Base-by-base conservation (phyloP, 2,888 invertebrate species). In the Nipponacmea schrenckii region DNA sequence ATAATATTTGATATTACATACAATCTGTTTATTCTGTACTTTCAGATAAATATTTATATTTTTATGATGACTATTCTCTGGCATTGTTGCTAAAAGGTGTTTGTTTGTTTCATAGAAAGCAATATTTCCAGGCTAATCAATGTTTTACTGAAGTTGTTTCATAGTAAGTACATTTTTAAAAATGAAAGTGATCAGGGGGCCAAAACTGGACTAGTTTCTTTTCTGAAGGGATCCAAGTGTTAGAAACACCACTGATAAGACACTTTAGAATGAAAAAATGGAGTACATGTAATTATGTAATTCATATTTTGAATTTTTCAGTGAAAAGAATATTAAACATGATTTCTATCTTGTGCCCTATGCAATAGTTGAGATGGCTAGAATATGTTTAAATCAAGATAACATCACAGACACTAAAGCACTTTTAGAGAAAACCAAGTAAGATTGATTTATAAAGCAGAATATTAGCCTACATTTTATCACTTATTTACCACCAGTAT, bases 301-400 rank as follows among this genome's bases (percentile, higher is more conserved):
- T n/a, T n/a, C n/a, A n/a, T 39, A 39, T 39, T 39, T 39, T 39
- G 39, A 39, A 62, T 24, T 68, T 77, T 76, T 44, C 83, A 90
- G 90, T 77, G 88, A 89, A 74, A 87, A 87, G 72, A 81, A 92
- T 67, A 92, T 97, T 73, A 93, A 93, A 73, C 94, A 95, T 77
- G 96, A 97, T 87, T 91, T 91, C 0, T 96, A 94, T 90, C 89
- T 98, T 70, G 90, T 95, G 20, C 97, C 97, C 0, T 97, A 94
- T 88, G 92, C 96, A 4, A 91, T 93, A 67, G 94, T 95, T 17
- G 97, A 98, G 89, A 91, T 96, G 83, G 97, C 95, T 0, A 91
- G 95, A 84, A 91, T 96, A 71, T 92, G 94, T 85, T 92, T 93
- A 85, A 91, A 93, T 62, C 91, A 93, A 77, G 93, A 93, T 10